Evolutionary conservation across 2,888 invertebrate genomes (phyloP).

Genomic region (Ophonus ardosiacus): DNA sequence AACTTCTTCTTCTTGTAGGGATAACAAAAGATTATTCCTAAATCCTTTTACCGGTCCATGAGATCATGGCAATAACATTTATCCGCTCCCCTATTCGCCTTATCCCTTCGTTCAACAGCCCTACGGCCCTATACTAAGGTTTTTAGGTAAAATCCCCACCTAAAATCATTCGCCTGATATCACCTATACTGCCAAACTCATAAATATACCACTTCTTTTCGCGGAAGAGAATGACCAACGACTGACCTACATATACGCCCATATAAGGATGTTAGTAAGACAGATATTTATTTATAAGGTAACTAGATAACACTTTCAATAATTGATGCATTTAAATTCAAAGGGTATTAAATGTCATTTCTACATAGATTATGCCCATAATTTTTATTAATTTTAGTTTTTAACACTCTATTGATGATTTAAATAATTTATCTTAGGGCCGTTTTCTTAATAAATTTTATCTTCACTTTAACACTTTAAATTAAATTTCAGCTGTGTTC

Average conservation of each 20-base stretch:
- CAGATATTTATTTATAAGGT: background rate
- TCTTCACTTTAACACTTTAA: too few species aligned
- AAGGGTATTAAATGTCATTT: too few species aligned
- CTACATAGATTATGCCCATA: too few species aligned
- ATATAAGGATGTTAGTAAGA: background rate
- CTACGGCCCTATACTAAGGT: constrained; percentile 8
- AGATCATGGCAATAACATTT: constrained; percentile 43
- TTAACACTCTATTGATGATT: too few species aligned
- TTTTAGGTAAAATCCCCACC: constrained; percentile 11
- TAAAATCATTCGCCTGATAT: background rate
- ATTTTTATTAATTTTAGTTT: too few species aligned
- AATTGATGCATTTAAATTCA: background rate
- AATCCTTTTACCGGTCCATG: constrained; percentile 40
- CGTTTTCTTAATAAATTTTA: too few species aligned
- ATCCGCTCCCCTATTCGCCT: constrained; percentile 34
- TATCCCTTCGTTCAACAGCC: constrained; percentile 19
- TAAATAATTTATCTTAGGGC: too few species aligned
- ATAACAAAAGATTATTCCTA: constrained; percentile 39
- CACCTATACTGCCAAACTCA: background rate
- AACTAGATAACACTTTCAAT: background rate
- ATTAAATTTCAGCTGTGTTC: too few species aligned
- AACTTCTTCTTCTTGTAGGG: background rate
- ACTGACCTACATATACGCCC: background rate
- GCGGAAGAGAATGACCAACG: background rate
- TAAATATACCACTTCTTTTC: constrained; percentile 12